Base-by-base conservation (phyloP, 1,140 invertebrate species). In the Drosophila tani region DNA sequence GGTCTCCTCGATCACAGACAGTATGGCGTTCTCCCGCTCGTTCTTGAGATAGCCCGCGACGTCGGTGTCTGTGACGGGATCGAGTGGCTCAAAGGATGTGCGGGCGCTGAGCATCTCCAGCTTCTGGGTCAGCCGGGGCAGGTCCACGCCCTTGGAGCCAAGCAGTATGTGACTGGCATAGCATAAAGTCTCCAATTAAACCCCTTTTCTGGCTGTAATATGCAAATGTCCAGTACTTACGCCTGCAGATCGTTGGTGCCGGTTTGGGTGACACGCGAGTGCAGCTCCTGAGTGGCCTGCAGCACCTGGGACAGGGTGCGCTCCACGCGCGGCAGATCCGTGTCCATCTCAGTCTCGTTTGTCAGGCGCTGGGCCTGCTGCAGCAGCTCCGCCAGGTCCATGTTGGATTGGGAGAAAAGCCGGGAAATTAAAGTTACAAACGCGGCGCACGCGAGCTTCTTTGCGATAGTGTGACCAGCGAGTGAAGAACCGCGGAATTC, bases 1-100 rank as follows among this genome's bases (percentile, higher is more conserved):
- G 50, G 97, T 97, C 92, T 98, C 96, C 93, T 99, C 98, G 83
- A 99, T 98, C 9, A 98, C 95, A 24, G 97, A 96, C 5, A 99
- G 93, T 85, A 99, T 96, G 21, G 97, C 97, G 95, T 98, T 99
- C 94, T 99, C 97, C 60, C 97, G 95, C 94, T 99, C 98, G 95
- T 98, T 98, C 93, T 96, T 96, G 5, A 99, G 93, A 93, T 97
- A 99, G 81, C 96, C 97, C 83, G 97, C 94, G 71, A 98, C 96
- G 93, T 99, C 98, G 29, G 97, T 97, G 90, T 98, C 97, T 51
- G 96, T 95, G 43, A 98, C 96, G 2, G 97, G 97, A 93, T 98
- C 97, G 38, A 98, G 93, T 1, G 98, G 96, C 91, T 98, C 97
- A 93, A 98, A 98, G 47, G 97, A 97, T 68, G 95, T 94, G 68